Conservation (phyloP, 1,140 invertebrate species). For the Bombus breviceps region DNA sequence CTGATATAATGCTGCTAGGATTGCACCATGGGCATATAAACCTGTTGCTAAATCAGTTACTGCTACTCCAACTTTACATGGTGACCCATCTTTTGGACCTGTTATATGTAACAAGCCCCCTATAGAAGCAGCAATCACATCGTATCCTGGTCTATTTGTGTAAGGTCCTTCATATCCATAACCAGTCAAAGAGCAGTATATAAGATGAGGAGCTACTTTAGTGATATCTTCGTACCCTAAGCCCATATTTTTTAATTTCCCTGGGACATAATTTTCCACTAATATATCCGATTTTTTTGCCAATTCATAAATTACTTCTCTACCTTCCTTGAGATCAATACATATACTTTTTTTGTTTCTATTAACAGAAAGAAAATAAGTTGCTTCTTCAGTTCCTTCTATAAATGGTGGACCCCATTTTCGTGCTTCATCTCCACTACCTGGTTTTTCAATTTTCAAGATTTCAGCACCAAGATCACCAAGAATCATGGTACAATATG, state of each 20-base stretch:
- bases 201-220: conserved; percentile 89
- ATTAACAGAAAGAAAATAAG: conserved; percentile 95
- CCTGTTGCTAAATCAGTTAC: conserved; percentile 97
- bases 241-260: conserved; percentile 90
- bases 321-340: conserved; percentile 93
- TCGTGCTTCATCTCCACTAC: conserved; percentile 94
- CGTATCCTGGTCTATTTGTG: conserved; percentile 93
- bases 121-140: conserved; percentile 96
- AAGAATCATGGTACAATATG: conserved; percentile 94
- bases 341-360: conserved; percentile 98
- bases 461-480: conserved; percentile 97
- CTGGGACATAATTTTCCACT: conserved; percentile 97
- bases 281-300: conserved; percentile 92
- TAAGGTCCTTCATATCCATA: conserved; percentile 96
- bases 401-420: conserved; percentile 97
- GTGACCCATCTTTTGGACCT: conserved; percentile 90
- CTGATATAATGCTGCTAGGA: conserved; percentile 94
- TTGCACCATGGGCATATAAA: conserved; percentile 97
- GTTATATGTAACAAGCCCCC: conserved; percentile 96
- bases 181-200: conserved; percentile 97
- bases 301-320: conserved; percentile 88
- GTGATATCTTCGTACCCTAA: conserved; percentile 92
- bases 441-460: conserved; percentile 93
- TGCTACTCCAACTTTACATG: conserved; percentile 96
- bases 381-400: conserved; percentile 87